Evolutionary conservation across 1,140 invertebrate genomes (phyloP), one percentile per base, ranked within the genome.

Genomic region (Teleopsis dalmanni): DNA sequence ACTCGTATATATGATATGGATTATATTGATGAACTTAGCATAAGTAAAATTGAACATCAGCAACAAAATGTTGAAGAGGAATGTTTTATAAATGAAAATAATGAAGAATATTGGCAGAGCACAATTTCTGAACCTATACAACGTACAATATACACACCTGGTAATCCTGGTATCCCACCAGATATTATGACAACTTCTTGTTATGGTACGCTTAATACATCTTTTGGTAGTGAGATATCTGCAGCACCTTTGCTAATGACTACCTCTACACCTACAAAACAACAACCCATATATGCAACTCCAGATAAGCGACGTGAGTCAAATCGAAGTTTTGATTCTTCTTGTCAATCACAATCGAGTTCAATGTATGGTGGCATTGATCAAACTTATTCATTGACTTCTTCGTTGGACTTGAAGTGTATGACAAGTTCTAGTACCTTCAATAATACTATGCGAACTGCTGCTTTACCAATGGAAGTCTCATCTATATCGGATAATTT

Each of bases 171-270:
- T 13, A 31, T 16, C 8, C 34, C 38, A 43, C 51, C 51, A 8
- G 65, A 67, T 35, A 65, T 67, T 26, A 69, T 69, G 65, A 69
- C 63, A 51, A 69, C 62, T n/a, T 69, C 65, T 0, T 67, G 66
- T 27, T 69, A 69, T 38, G 65, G 65, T 34, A 56, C 62, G 2
- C 54, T 69, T 1, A 67, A 68, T 18, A 57, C 50, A 19, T 63
- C 64, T 3, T 54, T 66, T 41, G 60, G 57, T 29, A 62, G 59
- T 25, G 63, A 65, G 18, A 40, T 54, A 16, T 47, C 38, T 3
- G 54, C 51, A 0, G 23, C 47, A 8, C 43, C 43, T 11, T 51
- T 31, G 19, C 33, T n/a, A 46, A 44, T 46, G 25, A n/a, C 16
- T 6, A 43, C 40, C 4, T 43, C 50, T 1, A 52, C 50, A 10